Evolutionary conservation across 2,113 vertebrate species (phyloP), one percentile per base, ranked within the genome.

Genomic region (Piaya cayana): DNA sequence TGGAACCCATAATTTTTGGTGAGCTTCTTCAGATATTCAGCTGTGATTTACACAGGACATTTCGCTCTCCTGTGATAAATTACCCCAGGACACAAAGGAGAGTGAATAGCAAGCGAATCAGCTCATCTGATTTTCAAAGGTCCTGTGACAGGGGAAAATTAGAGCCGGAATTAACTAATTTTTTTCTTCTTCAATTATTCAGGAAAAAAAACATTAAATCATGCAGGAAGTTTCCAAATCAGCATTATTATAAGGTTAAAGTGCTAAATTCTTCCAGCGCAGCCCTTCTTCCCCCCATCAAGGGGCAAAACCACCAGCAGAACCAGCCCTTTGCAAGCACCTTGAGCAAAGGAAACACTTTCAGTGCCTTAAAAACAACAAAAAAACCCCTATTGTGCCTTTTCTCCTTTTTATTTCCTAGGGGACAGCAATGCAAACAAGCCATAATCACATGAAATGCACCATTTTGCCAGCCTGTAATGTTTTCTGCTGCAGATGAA

Each of bases 381-480:
- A 22, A 34, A 56, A 3, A 0, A 39, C 16, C 43, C 21, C 16
- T 10, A 8, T 71, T 59, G 34, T 15, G 29, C 27, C 69, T 82
- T 71, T 62, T 71, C 76, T 62, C 39, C 45, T 89, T 55, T 94
- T 71, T 60, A n/a, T 80, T 95, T 69, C 45, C 56, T 92, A 91
- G 93, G 56, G 81, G 92, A 76, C 88, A 95, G 86, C 8, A 83
- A 91, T n/a, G 11, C 82, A 94, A 97, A 90, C 90, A 91, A 80
- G 62, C 78, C 86, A 36, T 71, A 92, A 96, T 90, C 90, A 78
- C 78, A 68, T 39, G 52, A 96, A 97, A 95, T 15, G 18, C 68
- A 92, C 53, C 65, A 84, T 84, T 78, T 62, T 89, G 58, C 82
- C 79, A 95, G 92, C 63, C 96, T 94, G 1, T 82, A 90, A 95